These are phyloP conservation scores for Ostrea edulis DNA, from an alignment of 1,140 invertebrate genomes.

Conservation along the genomic window DNA sequence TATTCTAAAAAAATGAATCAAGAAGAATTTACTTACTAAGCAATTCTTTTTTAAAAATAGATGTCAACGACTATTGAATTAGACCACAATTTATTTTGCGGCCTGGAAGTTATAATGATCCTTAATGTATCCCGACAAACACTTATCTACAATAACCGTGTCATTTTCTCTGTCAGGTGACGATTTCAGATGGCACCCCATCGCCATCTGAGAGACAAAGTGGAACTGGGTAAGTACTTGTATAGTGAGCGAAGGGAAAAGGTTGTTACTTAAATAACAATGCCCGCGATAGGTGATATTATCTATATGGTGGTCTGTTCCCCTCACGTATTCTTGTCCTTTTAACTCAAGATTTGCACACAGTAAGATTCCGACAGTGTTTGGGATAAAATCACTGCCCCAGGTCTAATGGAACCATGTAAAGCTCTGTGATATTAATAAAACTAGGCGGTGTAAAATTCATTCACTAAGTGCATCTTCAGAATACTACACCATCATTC, in stretches of 20 bases:
- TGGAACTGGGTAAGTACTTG: neutral
- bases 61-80: neutral
- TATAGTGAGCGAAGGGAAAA: neutral
- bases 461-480: neutral
- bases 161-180: neutral
- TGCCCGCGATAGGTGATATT: neutral
- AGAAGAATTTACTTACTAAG: neutral
- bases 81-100: neutral
- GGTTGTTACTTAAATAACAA: constrained; percentile 9
- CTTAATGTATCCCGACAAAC: neutral
- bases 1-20: neutral
- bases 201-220: neutral
- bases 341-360: neutral
- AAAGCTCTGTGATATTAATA: neutral
- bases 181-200: constrained; percentile 8
- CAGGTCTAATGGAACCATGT: neutral
- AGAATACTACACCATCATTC: neutral
- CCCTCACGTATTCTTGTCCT: neutral
- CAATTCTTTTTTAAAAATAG: neutral
- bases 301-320: constrained; percentile 9
- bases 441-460: neutral
- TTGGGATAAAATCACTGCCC: neutral
- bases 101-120: neutral
- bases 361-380: neutral
- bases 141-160: neutral